Evolutionary conservation across 2,888 invertebrate genomes (phyloP), one percentile per base, ranked within the genome.

Genomic region (Axea sp.): DNA sequence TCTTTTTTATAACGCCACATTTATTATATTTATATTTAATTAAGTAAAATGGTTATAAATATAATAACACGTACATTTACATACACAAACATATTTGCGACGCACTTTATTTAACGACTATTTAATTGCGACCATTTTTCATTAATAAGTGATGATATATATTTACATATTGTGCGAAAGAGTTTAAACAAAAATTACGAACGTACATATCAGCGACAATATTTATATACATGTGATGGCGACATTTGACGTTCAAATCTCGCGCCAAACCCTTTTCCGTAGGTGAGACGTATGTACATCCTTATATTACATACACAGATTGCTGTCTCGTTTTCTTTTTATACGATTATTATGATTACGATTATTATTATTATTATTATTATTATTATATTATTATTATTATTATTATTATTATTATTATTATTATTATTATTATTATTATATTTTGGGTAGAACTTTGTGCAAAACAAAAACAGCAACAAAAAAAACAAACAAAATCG

Each of bases 201-300:
- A 60, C 45, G 60, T 60, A 55, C 65, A 55, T 67, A 65, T 65
- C 65, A 67, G 65, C 65, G 65, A 67, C 45, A 65, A 65, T 53
- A 55, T 65, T 55, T 65, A 65, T 65, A 64, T n/a, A 51, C 41
- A 51, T 64, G 65, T 65, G 65, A 65, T 65, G 65, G 65, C 65
- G 55, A 64, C 62, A 19, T 49, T 51, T 51, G 51, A 64, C 53
- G 19, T 64, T 62, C 51, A 64, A 64, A 64, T 64, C 12, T 65
- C 51, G 64, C 64, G 43, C 55, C 47, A 45, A 64, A 53, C 19
- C 41, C 22, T 47, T 26, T 39, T 60, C 14, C 22, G 37, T 64
- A 49, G 7, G 6, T 33, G 41, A 53, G 53, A 64, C 43, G 19
- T 37, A 37, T 39, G 31, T 12, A 41, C 49, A 41, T 47, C 37